A percentile compares a stretch with the other conserved stretches of the same genome.
These are phyloP conservation scores for Ericerus pela DNA, from an alignment of 1,140 invertebrate genomes.

Conservation along the genomic window DNA sequence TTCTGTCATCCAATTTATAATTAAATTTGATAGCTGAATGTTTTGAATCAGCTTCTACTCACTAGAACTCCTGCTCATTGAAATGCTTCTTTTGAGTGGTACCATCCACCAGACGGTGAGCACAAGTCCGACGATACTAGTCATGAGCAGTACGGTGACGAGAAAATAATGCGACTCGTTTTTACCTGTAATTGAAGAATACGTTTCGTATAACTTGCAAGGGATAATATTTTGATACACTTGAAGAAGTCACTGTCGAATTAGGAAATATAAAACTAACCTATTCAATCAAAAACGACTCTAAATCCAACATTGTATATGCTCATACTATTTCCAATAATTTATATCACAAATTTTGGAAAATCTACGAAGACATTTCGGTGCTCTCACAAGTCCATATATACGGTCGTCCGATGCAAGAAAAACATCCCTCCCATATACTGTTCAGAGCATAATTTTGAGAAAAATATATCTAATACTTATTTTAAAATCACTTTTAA, in stretches of 20 bases:
- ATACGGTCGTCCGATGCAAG: no score
- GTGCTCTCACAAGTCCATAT: no score
- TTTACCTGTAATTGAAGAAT: neutral
- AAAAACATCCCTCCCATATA: no score
- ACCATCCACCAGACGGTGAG: conserved; percentile 1
- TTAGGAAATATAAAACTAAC: no score
- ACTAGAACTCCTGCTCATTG: neutral
- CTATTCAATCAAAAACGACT: neutral
- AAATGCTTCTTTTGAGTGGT: conserved; percentile 1
- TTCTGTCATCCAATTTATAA: neutral
- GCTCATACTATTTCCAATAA: no score
- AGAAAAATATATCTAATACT: neutral
- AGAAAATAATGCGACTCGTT: neutral
- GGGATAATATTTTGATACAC: neutral
- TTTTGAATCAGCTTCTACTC: neutral
- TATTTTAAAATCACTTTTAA: conserved; percentile 1
- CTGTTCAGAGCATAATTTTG: no score
- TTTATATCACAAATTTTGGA: no score
- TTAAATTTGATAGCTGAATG: neutral
- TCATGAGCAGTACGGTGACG: neutral
- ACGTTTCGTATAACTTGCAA: neutral
- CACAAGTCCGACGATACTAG: neutral
- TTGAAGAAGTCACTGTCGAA: no score
- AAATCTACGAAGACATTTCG: no score
- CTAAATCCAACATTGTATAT: neutral